Conservation (phyloP, 2,888 invertebrate genomes). For the Dorcus hopei region DNA sequence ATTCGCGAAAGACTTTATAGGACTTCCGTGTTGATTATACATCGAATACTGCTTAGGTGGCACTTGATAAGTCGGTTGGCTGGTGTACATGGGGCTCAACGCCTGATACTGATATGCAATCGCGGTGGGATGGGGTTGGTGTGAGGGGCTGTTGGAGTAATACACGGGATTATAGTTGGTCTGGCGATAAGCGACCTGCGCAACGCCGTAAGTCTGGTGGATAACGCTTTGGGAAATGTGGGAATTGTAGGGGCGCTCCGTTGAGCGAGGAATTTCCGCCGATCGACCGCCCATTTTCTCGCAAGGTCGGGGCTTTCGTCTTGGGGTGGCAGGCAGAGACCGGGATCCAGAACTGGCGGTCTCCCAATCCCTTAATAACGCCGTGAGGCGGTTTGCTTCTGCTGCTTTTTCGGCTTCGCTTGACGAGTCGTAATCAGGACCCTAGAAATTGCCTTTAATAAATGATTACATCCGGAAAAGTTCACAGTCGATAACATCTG, state of each 20-base stretch:
- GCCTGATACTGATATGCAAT: slow-evolving; percentile 43
- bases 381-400: slow-evolving; percentile 65
- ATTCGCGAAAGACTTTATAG: slow-evolving; percentile 33
- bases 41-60: slow-evolving; percentile 34
- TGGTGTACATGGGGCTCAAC: slow-evolving; percentile 39
- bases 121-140: slow-evolving; percentile 12
- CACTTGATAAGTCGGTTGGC: slow-evolving; percentile 34
- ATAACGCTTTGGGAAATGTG: slow-evolving; percentile 44
- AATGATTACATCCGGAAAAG: background rate
- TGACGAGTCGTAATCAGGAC: slow-evolving; percentile 76
- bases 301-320: slow-evolving; percentile 5
- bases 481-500: background rate
- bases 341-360: slow-evolving; percentile 62
- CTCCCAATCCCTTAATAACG: slow-evolving; percentile 74
- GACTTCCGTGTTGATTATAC: slow-evolving; percentile 36
- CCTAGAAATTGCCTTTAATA: slow-evolving; percentile 51
- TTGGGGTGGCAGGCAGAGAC: slow-evolving; percentile 55
- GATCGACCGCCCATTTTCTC: slow-evolving; percentile 22
- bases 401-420: slow-evolving; percentile 71
- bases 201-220: slow-evolving; percentile 46
- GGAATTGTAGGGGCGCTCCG: slow-evolving; percentile 8
- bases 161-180: slow-evolving; percentile 25
- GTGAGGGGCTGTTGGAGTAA: slow-evolving; percentile 8
- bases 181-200: slow-evolving; percentile 22
- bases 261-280: slow-evolving; percentile 4